These are phyloP conservation scores for Liparis tanakae DNA, from an alignment of 2,797 vertebrate species.

Conservation along the genomic window DNA sequence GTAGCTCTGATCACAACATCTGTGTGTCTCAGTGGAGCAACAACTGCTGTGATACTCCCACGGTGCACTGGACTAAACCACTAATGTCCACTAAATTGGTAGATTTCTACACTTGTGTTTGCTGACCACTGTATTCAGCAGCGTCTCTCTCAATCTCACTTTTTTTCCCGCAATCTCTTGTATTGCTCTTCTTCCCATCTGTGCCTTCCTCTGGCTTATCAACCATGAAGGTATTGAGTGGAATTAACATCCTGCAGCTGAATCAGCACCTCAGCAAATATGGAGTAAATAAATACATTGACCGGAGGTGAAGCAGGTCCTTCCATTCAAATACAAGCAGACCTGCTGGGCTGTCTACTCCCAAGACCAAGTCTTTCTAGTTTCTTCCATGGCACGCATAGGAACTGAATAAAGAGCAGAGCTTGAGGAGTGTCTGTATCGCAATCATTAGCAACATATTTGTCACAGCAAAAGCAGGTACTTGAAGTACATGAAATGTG, in stretches of 20 bases:
- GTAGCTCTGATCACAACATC: slow-evolving; percentile 11
- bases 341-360: slow-evolving; percentile 35
- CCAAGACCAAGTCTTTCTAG: slow-evolving; percentile 8
- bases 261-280: slow-evolving; percentile 21
- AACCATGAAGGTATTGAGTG: slow-evolving; percentile 15
- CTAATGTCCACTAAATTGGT: slow-evolving; percentile 27
- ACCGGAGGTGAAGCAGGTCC: slow-evolving; percentile 29
- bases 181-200: neutral
- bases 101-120: slow-evolving; percentile 23
- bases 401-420: slow-evolving; percentile 6
- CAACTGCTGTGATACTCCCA: neutral
- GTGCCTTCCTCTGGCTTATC: slow-evolving; percentile 21
- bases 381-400: neutral
- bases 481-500: slow-evolving; percentile 10
- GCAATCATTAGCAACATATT: slow-evolving; percentile 19
- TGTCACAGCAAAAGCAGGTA: slow-evolving; percentile 28
- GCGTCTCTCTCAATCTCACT: neutral
- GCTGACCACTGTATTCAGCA: slow-evolving; percentile 18
- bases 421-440: neutral
- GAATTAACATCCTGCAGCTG: slow-evolving; percentile 43
- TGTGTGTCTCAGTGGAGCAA: slow-evolving; percentile 1
- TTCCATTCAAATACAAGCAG: slow-evolving; percentile 39
- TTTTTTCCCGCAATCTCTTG: slow-evolving; percentile 1
- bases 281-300: slow-evolving; percentile 35
- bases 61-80: slow-evolving; percentile 11